Conservation (phyloP, 2,888 invertebrate species). For the Drosophila niveifrons region DNA sequence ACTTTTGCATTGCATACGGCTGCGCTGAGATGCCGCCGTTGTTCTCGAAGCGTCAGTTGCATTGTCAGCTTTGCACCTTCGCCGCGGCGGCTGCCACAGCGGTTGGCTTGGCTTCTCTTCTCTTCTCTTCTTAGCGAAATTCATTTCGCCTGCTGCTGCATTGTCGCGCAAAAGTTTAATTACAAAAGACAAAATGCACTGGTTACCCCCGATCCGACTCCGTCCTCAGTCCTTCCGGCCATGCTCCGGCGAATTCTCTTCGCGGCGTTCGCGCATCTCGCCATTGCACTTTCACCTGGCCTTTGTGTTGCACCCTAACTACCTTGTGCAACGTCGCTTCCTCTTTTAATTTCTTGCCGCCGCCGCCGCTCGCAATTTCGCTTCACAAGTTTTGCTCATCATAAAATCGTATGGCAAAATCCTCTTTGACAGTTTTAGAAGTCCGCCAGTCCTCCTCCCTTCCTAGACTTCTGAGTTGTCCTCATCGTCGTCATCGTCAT, state of each 20-base stretch:
- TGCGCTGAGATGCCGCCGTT: constrained; percentile 15
- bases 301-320: constrained; percentile 2
- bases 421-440: constrained; percentile 74
- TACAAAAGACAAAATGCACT: constrained; percentile 73
- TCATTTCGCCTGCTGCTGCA: constrained; percentile 57
- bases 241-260: constrained; percentile 7
- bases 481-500: not conserved
- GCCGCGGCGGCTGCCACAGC: constrained; percentile 4
- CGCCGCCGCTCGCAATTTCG: constrained; percentile 62
- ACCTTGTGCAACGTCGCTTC: constrained; percentile 12
- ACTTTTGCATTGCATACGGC: constrained; percentile 54
- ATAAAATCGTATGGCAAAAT: constrained; percentile 60
- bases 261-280: constrained; percentile 10
- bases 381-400: constrained; percentile 76
- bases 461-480: not conserved
- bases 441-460: constrained; percentile 22
- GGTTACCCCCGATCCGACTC: constrained; percentile 10
- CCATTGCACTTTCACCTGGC: constrained; percentile 59
- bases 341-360: constrained; percentile 58
- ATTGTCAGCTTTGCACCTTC: constrained; percentile 64
- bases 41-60: constrained; percentile 49
- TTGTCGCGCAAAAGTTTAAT: constrained; percentile 76
- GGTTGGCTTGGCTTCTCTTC: constrained; percentile 6
- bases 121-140: constrained; percentile 49
- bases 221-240: not conserved